These are phyloP conservation scores for Grus americana DNA, from an alignment of 2,113 vertebrate species.

Conservation along the genomic window DNA sequence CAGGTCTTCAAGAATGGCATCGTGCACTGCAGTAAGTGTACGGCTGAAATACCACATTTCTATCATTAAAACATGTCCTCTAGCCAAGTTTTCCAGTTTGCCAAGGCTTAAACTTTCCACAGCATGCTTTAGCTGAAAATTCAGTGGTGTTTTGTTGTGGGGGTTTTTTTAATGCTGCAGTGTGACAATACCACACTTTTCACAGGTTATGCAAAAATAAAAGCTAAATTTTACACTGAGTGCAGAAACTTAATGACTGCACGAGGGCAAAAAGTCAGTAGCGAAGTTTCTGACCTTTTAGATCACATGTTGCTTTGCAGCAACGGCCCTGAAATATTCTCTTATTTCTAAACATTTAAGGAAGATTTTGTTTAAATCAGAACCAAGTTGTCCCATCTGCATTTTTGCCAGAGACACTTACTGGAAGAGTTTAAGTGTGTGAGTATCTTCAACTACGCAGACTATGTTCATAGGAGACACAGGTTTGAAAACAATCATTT, in stretches of 20 bases:
- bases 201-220: not conserved
- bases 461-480: rapidly evolving
- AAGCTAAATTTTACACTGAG: not conserved
- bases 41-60: constrained; percentile 78
- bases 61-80: not conserved
- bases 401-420: not conserved
- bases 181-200: not conserved
- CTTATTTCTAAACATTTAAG: not conserved
- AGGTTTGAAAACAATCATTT: not conserved
- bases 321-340: not conserved
- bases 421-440: not conserved
- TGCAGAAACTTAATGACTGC: not conserved
- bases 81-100: not conserved
- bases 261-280: not conserved
- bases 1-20: constrained; percentile 97
- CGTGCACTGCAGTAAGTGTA: constrained; percentile 92
- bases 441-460: not conserved
- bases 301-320: rapidly evolving
- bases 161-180: not conserved
- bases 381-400: not conserved
- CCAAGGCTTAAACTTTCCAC: not conserved
- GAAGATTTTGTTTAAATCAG: not conserved
- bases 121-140: not conserved
- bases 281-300: not conserved
- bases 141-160: not conserved